Evolutionary conservation across 2,888 invertebrate species (phyloP).

Genomic region (Cephus pulcher): DNA sequence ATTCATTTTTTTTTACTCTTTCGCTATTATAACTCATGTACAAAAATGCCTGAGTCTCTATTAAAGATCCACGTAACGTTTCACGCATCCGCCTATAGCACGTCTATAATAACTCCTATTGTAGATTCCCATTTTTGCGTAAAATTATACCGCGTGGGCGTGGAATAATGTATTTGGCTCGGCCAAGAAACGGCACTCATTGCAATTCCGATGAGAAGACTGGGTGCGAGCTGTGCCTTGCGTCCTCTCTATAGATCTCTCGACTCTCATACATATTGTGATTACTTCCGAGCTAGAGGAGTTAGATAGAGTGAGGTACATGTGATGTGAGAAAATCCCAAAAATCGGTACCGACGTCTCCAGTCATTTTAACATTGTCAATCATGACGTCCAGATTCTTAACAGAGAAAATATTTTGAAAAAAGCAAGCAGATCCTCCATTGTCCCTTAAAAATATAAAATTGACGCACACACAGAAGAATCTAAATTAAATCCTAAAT

Average conservation of each 20-base stretch:
- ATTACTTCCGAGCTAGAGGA: constrained; percentile 53
- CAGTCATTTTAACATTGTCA: not conserved
- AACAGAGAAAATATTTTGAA: too few relatives aligned
- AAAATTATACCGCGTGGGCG: constrained; percentile 41
- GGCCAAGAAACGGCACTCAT: constrained; percentile 50
- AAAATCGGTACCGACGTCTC: not conserved
- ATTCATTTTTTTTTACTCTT: constrained; percentile 7
- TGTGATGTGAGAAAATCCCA: not conserved
- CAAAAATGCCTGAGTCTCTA: too few relatives aligned
- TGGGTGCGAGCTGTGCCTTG: constrained; percentile 47
- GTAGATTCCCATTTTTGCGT: constrained; percentile 34
- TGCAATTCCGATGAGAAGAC: constrained; percentile 63
- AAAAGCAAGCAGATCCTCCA: too few relatives aligned
- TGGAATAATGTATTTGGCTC: constrained; percentile 52
- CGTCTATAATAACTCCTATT: not conserved
- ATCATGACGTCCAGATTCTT: too few relatives aligned
- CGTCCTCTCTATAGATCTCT: constrained; percentile 41
- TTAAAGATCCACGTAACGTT: too few relatives aligned
- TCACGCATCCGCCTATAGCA: too few relatives aligned
- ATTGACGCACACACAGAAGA: too few relatives aligned
- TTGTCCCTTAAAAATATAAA: too few relatives aligned
- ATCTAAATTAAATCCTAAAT: too few relatives aligned
- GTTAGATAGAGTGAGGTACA: constrained; percentile 9
- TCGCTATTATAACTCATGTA: too few relatives aligned
- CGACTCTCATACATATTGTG: constrained; percentile 63